These are phyloP conservation scores for Galerucella nymphaeae DNA, from an alignment of 2,888 invertebrate species.

Conservation along the genomic window DNA sequence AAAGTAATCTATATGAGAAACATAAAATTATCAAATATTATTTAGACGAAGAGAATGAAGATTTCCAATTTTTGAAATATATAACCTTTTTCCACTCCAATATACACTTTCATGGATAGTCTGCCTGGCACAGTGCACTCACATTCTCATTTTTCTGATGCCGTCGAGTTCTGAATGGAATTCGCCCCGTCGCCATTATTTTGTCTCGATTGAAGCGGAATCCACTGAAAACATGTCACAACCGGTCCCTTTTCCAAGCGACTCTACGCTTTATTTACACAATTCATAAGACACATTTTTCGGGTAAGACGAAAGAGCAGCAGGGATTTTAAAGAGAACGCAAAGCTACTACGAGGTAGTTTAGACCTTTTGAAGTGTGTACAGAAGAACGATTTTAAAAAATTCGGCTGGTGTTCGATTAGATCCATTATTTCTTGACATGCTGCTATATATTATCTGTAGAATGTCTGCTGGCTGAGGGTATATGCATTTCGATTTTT, in stretches of 20 bases:
- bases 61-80: not conserved
- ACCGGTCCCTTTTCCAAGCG: not conserved
- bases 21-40: too few species aligned
- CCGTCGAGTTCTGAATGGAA: slow-evolving; percentile 29
- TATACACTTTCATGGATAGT: not conserved
- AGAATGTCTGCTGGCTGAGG: slow-evolving; percentile 21
- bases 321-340: slow-evolving; percentile 2
- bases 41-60: too few species aligned
- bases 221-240: slow-evolving; percentile 8
- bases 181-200: slow-evolving; percentile 44
- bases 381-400: slow-evolving; percentile 28
- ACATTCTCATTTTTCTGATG: slow-evolving; percentile 29
- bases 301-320: not conserved
- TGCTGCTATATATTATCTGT: slow-evolving; percentile 29
- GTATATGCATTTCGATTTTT: slow-evolving; percentile 23
- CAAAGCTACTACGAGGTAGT: not conserved
- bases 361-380: slow-evolving; percentile 25
- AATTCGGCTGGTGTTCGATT: slow-evolving; percentile 34
- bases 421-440: slow-evolving; percentile 38
- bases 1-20: too few species aligned
- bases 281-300: slow-evolving; percentile 8
- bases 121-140: not conserved
- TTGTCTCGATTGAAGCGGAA: slow-evolving; percentile 30
- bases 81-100: slow-evolving; percentile 10
- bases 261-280: slow-evolving; percentile 6